Evolutionary conservation across 2,113 vertebrate genomes (phyloP).

Genomic region (Oceanites oceanicus): DNA sequence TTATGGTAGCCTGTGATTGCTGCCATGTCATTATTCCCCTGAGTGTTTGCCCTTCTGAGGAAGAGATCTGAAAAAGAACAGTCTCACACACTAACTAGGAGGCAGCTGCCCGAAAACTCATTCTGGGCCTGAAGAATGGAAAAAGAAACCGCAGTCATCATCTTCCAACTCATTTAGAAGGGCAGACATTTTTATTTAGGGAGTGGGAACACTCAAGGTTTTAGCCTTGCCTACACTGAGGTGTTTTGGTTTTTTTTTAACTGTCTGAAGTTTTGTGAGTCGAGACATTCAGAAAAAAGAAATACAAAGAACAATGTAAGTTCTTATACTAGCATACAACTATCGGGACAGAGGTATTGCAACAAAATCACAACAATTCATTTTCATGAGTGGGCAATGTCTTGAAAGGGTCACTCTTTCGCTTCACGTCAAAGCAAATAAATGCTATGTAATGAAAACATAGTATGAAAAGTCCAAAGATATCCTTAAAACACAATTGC

Average conservation of each 20-base stretch:
- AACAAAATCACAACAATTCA: neutral
- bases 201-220: neutral
- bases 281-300: neutral
- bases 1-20: constrained; percentile 9
- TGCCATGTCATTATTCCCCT: neutral
- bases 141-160: neutral
- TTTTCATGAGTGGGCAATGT: neutral
- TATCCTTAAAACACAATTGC: neutral
- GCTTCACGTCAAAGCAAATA: neutral
- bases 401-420: neutral
- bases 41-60: neutral
- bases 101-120: neutral
- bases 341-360: neutral
- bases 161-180: neutral
- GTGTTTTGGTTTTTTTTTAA: neutral
- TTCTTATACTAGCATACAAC: neutral
- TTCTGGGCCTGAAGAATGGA: neutral
- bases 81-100: neutral
- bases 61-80: neutral
- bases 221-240: neutral
- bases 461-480: neutral
- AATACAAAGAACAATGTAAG: neutral
- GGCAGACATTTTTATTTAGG: neutral
- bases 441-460: neutral
- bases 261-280: neutral